Evolutionary conservation across 2,113 vertebrate species (phyloP).

Genomic region (Amia ocellicauda): DNA sequence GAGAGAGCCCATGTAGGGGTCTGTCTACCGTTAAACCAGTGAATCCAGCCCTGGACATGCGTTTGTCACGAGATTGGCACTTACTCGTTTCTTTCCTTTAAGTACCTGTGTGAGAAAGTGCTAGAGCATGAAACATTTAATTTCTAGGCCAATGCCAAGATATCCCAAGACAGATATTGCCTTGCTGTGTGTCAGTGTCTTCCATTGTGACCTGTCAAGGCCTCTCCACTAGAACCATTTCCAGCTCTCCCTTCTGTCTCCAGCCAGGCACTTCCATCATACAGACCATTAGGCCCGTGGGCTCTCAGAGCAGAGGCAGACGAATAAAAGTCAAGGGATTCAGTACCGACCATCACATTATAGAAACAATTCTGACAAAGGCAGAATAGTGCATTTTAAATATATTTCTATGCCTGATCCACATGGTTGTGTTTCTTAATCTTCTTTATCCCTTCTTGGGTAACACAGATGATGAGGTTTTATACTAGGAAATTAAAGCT

Average conservation of each 20-base stretch:
- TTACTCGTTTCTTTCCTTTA: background rate
- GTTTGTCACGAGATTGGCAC: slow-evolving; percentile 13
- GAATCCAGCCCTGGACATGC: slow-evolving; percentile 27
- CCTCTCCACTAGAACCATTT: background rate
- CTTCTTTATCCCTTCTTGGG: too few relatives aligned
- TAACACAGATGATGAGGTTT: too few relatives aligned
- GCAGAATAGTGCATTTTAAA: too few relatives aligned
- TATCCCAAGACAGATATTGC: background rate
- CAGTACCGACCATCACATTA: background rate
- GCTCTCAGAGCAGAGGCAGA: background rate
- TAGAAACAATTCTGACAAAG: too few relatives aligned
- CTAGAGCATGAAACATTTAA: slow-evolving; percentile 16
- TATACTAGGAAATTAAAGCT: too few relatives aligned
- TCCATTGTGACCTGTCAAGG: slow-evolving; percentile 1
- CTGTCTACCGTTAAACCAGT: slow-evolving; percentile 22
- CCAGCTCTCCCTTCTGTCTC: background rate
- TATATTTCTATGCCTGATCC: too few relatives aligned
- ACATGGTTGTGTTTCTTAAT: too few relatives aligned
- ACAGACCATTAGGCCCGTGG: background rate
- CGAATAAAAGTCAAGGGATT: background rate
- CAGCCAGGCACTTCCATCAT: background rate
- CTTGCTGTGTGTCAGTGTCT: background rate
- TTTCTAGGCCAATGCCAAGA: background rate
- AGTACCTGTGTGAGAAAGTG: slow-evolving; percentile 7
- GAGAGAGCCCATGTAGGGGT: background rate